A percentile compares a stretch with the other conserved stretches of the same genome.
Conservation (phyloP, 2,888 invertebrate genomes). For the Parnassius orleans region DNA sequence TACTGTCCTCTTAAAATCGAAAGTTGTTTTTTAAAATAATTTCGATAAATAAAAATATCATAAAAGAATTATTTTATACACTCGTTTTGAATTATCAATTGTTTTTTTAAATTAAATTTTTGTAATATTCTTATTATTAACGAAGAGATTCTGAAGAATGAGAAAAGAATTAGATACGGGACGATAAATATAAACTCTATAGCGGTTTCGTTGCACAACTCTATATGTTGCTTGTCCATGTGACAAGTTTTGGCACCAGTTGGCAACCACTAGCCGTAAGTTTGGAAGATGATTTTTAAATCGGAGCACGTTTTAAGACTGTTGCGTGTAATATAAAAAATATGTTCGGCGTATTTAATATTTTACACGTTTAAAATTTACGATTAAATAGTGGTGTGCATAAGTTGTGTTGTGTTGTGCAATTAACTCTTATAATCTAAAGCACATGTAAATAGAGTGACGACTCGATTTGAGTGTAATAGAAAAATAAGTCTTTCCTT, state of each 20-base stretch:
- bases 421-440: no score
- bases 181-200: background rate
- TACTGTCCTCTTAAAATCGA: no score
- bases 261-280: constrained; percentile 48
- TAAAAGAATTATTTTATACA: no score
- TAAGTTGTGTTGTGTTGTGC: background rate
- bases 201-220: background rate
- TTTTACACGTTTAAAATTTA: constrained; percentile 4
- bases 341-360: constrained; percentile 10
- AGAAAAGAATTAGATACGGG: background rate
- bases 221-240: constrained; percentile 32
- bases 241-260: constrained; percentile 57
- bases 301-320: constrained; percentile 14
- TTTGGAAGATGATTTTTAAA: constrained; percentile 33
- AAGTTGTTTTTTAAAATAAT: no score
- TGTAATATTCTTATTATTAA: no score
- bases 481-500: constrained; percentile 24
- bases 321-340: constrained; percentile 1
- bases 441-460: no score
- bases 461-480: background rate
- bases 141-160: background rate
- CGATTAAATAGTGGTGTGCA: constrained; percentile 13
- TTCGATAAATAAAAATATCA: no score
- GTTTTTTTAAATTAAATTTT: no score
- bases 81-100: no score